Conservation (phyloP, 2,113 vertebrate species). For the Aleadryas rufinucha region DNA sequence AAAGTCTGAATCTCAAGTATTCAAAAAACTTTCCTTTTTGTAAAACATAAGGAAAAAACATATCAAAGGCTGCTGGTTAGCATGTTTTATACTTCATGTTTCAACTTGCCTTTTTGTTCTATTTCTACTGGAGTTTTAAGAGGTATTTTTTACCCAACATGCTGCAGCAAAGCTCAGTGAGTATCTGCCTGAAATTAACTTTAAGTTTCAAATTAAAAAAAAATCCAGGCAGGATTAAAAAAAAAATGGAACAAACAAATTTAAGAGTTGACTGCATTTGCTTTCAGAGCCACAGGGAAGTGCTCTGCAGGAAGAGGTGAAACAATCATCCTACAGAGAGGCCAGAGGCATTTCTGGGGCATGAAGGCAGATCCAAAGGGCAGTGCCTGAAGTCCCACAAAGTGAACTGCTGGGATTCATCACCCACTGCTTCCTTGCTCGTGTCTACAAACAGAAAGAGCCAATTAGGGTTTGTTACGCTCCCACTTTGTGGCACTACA, state of each 20-base stretch:
- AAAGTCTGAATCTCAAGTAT: background rate
- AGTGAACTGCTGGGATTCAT: background rate
- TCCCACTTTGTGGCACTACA: background rate
- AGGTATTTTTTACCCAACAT: background rate
- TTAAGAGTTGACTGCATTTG: background rate
- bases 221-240: background rate
- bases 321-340: background rate
- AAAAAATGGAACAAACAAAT: background rate
- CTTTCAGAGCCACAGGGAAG: background rate
- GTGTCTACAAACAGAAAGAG: background rate
- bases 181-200: background rate
- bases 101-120: constrained; percentile 17
- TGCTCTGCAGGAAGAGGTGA: background rate
- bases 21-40: background rate
- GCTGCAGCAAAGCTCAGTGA: constrained; percentile 13
- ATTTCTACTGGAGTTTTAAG: constrained; percentile 9
- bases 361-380: background rate
- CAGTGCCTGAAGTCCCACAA: background rate
- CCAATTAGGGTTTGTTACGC: rapidly evolving
- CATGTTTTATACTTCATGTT: constrained; percentile 11
- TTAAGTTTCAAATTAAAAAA: background rate
- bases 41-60: background rate
- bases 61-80: constrained; percentile 38
- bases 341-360: background rate
- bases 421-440: background rate